phyloP scores from a whole-genome alignment of 2,113 vertebrate genomes.

The Chionis minor region DNA sequence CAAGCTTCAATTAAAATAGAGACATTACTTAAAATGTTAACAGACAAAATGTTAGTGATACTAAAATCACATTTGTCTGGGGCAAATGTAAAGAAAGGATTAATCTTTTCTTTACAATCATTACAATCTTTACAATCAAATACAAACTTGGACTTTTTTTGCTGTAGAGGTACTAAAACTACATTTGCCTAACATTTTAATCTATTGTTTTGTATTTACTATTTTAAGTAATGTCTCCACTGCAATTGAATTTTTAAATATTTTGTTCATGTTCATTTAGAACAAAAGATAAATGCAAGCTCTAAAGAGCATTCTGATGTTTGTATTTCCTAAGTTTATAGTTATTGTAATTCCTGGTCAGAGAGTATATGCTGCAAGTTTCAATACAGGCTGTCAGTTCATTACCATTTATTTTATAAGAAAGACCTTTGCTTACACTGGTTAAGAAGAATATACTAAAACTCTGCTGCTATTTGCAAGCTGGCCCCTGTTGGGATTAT shows the following conservation, averaged over 20 bases:
- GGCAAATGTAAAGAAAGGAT: not conserved
- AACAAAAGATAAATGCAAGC: not conserved
- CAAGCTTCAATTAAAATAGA: not conserved
- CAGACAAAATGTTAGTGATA: not conserved
- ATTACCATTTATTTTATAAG: not conserved
- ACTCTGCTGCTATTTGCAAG: not conserved
- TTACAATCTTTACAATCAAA: not conserved
- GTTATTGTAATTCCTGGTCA: not conserved
- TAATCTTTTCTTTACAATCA: not conserved
- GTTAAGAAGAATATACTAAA: not conserved
- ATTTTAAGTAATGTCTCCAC: not conserved
- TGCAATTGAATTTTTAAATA: not conserved
- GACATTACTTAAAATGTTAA: not conserved
- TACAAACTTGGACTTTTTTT: not conserved
- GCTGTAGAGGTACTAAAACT: not conserved
- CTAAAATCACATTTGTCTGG: not conserved
- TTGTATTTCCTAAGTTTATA: not conserved
- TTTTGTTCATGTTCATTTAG: not conserved
- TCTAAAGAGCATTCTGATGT: not conserved
- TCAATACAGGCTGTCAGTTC: not conserved
- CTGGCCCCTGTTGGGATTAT: not conserved
- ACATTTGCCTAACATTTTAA: not conserved
- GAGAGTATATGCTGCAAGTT: not conserved
- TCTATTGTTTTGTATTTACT: not conserved
- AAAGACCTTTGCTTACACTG: not conserved